These are phyloP conservation scores for Tympanuchus pallidicinctus DNA, from an alignment of 2,113 vertebrate genomes.

Conservation along the genomic window DNA sequence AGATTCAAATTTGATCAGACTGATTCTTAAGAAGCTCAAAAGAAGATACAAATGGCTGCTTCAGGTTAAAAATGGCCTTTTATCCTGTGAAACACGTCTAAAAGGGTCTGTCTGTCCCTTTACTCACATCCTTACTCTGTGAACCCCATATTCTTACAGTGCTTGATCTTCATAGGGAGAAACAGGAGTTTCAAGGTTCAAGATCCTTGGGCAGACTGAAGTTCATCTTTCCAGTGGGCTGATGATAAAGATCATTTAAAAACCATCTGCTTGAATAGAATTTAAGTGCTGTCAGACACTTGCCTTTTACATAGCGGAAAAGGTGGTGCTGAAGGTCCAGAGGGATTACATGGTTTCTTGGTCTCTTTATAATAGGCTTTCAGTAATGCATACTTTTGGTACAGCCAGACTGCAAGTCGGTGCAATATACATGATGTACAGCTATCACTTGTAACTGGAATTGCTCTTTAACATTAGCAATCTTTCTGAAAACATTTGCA, in stretches of 20 bases:
- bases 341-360: neutral
- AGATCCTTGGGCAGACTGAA: neutral
- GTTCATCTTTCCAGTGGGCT: neutral
- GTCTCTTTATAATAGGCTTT: neutral
- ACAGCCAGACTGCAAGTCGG: neutral
- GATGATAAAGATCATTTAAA: neutral
- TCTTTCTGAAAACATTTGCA: neutral
- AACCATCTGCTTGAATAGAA: neutral
- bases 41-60: neutral
- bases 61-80: neutral
- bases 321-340: neutral
- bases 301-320: neutral
- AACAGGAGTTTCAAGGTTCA: neutral
- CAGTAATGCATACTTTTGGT: neutral
- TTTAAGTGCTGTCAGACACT: neutral
- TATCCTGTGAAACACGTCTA: neutral
- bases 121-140: neutral
- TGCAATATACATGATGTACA: neutral
- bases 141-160: neutral
- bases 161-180: neutral
- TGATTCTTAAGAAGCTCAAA: neutral
- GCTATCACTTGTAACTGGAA: neutral
- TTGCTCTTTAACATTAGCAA: neutral
- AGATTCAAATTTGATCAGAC: neutral
- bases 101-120: neutral